Percentiles rank a stretch among this genome's conserved stretches.
Conservation (phyloP, 2,113 vertebrate genomes). For the Panurus biarmicus region DNA sequence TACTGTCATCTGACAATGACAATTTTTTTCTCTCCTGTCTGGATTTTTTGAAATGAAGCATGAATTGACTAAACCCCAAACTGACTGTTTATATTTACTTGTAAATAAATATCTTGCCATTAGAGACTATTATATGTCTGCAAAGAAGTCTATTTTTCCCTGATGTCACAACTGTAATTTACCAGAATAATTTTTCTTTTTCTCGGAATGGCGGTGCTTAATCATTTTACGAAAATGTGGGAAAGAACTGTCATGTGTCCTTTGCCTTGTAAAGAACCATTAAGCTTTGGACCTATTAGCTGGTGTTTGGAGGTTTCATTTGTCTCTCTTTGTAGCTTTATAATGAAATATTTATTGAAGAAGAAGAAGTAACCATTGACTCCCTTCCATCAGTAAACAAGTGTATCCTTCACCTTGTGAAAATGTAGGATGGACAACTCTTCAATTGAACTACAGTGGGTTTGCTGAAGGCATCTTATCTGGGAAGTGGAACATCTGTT, state of each 20-base stretch:
- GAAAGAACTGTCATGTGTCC: constrained; percentile 11
- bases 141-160: not conserved
- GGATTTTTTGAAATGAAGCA: not conserved
- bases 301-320: constrained; percentile 16
- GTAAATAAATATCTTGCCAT: constrained; percentile 12
- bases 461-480: constrained; percentile 10
- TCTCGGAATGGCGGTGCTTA: constrained; percentile 10
- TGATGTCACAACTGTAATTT: constrained; percentile 3
- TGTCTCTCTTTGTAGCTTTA: not conserved
- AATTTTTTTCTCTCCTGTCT: not conserved
- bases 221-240: constrained; percentile 35
- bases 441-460: not conserved
- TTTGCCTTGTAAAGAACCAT: constrained; percentile 32
- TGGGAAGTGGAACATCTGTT: constrained; percentile 10
- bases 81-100: not conserved
- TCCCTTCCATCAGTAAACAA: constrained; percentile 29
- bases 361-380: not conserved
- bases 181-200: constrained; percentile 12
- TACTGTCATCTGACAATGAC: not conserved
- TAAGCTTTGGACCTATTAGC: constrained; percentile 35
- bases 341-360: constrained; percentile 55
- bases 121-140: constrained; percentile 7
- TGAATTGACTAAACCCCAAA: not conserved
- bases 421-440: not conserved
- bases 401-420: not conserved